A percentile compares a stretch with the other conserved stretches of the same genome.
Evolutionary conservation across 1,140 invertebrate genomes (phyloP).

Genomic region (Bicyclus anynana): DNA sequence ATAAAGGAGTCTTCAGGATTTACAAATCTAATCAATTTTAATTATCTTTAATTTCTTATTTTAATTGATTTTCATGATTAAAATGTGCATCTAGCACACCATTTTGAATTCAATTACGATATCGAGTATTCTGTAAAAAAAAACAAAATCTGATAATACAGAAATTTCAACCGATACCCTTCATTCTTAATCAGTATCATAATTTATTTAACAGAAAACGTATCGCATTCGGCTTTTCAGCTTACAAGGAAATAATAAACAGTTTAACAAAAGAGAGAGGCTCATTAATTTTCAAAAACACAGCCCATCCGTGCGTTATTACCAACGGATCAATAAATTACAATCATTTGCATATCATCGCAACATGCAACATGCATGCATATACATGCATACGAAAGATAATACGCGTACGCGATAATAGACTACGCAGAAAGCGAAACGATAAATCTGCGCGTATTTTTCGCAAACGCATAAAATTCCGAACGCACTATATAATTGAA

Average conservation of each 20-base stretch:
- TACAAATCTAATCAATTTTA: no score
- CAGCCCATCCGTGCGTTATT: slow-evolving; percentile 24
- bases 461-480: slow-evolving; percentile 71
- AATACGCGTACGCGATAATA: slow-evolving; percentile 49
- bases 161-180: neutral
- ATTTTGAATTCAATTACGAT: no score
- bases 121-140: no score
- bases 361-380: slow-evolving; percentile 35
- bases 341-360: slow-evolving; percentile 47
- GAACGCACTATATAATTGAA: slow-evolving; percentile 71
- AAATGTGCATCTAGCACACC: no score
- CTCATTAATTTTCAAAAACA: slow-evolving; percentile 32
- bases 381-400: slow-evolving; percentile 31
- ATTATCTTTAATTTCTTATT: no score
- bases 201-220: slow-evolving; percentile 8
- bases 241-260: slow-evolving; percentile 26
- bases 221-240: slow-evolving; percentile 13
- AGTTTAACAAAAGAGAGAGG: slow-evolving; percentile 22
- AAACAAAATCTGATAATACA: no score
- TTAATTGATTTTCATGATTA: no score
- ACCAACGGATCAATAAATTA: slow-evolving; percentile 44
- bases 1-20: no score
- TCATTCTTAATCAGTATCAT: neutral
- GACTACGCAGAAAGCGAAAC: slow-evolving; percentile 63
- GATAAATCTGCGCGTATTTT: slow-evolving; percentile 70